These are phyloP conservation scores for Galeopterus variegatus DNA, from an alignment of 2,113 vertebrate genomes.

Conservation along the genomic window DNA sequence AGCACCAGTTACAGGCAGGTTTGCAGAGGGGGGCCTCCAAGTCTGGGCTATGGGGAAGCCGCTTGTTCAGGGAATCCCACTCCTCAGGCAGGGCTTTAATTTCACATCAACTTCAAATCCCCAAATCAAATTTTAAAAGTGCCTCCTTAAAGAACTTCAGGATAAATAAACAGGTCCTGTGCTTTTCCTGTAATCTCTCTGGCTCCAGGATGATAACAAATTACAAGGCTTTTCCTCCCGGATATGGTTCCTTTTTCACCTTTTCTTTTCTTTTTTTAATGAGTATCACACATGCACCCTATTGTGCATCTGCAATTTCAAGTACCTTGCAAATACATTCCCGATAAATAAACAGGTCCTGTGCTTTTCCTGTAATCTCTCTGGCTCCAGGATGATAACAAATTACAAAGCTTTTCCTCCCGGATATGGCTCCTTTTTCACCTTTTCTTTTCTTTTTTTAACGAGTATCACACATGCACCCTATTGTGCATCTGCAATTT, in stretches of 20 bases:
- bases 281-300: background rate
- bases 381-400: background rate
- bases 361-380: background rate
- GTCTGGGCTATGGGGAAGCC: background rate
- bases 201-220: background rate
- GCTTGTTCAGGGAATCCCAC: slow-evolving; percentile 47
- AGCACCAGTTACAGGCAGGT: background rate
- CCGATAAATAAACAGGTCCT: slow-evolving; percentile 11
- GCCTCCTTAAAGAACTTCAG: background rate
- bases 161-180: slow-evolving; percentile 2
- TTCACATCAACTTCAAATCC: slow-evolving; percentile 64
- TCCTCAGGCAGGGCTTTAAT: background rate
- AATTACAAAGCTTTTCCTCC: slow-evolving; percentile 30
- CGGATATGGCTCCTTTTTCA: background rate
- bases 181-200: background rate
- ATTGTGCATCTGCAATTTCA: slow-evolving; percentile 27
- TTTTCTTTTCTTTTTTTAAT: background rate
- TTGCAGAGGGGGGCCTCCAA: background rate
- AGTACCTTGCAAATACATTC: slow-evolving; percentile 72
- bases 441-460: background rate
- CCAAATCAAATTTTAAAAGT: slow-evolving; percentile 50
- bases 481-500: slow-evolving; percentile 4
- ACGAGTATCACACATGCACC: background rate
- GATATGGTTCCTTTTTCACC: background rate
- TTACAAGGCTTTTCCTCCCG: background rate